Evolutionary conservation across 2,113 vertebrate genomes (phyloP), one percentile per base, ranked within the genome.

Genomic region (Panurus biarmicus): DNA sequence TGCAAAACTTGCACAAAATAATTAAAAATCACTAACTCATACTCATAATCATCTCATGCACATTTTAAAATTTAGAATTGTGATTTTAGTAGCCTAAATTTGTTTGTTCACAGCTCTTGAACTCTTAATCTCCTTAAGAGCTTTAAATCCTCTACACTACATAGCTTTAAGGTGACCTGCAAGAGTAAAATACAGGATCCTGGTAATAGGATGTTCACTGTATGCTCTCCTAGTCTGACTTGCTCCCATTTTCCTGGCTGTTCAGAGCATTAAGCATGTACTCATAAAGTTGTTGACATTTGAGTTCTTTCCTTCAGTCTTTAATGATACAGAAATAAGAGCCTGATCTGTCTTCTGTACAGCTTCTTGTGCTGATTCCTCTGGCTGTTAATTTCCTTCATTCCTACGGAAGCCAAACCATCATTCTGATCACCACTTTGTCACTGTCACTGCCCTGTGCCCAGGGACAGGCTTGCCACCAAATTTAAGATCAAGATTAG

Each of bases 241-340:
- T 58, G 24, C 36, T 83, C 72, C 51, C n/a, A 7, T 90, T 77
- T 91, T 66, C 40, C 56, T 86, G 69, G 20, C 75, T 86, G 48
- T 42, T 93, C 51, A 76, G 67, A 70, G 60, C 56, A 67, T 83
- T 91, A 83, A 91, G 85, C 85, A 61, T 72, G 42, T 74, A 81
- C 94, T 95, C 83, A n/a, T 77, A 74, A 88, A 86, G 82, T n/a
- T 93, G 79, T 95, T 96, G 93, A 94, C 93, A 91, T 95, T 94
- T 91, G 71, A 85, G 54, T 91, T 96, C 71, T 93, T 93, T 71
- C 47, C 64, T 94, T 90, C 0, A 0, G 18, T 89, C 60, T 85
- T 87, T 76, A 83, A 83, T 58, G 84, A 28, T 66, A 66, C 62
- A 82, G 89, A 53, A 91, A 33, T 50, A 85, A 79, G 87, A 60